Conservation (phyloP, 1,140 invertebrate species). For the Lepidurus arcticus region DNA sequence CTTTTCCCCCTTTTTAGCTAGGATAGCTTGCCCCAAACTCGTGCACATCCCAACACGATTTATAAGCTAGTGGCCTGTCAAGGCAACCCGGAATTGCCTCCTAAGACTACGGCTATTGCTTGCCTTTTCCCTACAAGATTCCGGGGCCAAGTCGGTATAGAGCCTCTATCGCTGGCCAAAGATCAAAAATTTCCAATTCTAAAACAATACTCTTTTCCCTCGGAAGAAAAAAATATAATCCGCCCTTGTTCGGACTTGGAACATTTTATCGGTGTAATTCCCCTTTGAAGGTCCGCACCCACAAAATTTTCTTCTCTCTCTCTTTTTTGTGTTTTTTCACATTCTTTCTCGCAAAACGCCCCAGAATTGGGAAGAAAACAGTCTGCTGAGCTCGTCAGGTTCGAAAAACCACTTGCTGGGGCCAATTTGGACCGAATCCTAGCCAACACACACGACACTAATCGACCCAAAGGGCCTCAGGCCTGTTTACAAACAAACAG, state of each 20-base stretch:
- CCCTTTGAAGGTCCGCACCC: not conserved
- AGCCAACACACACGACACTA: not conserved
- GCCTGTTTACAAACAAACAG: too few species aligned
- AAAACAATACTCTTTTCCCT: not conserved
- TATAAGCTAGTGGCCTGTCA: conserved; percentile 18
- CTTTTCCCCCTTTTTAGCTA: not conserved
- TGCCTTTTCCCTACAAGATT: not conserved
- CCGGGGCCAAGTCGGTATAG: not conserved
- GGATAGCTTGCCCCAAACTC: not conserved
- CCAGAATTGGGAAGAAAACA: not conserved
- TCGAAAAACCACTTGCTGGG: not conserved
- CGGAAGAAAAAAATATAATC: too few species aligned
- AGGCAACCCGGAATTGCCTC: conserved; percentile 12
- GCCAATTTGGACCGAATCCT: not conserved
- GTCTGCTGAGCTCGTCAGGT: not conserved
- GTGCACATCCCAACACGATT: not conserved
- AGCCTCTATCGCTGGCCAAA: not conserved
- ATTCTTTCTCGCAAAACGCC: not conserved
- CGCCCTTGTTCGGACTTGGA: too few species aligned
- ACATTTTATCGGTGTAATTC: too few species aligned
- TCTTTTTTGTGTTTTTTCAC: not conserved
- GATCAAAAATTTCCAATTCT: conserved; percentile 20
- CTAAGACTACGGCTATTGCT: not conserved
- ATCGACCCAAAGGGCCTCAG: too few species aligned
- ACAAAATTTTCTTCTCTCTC: not conserved